phyloP scores from a whole-genome alignment of 2,113 vertebrate genomes.

The Crocuta crocuta region DNA sequence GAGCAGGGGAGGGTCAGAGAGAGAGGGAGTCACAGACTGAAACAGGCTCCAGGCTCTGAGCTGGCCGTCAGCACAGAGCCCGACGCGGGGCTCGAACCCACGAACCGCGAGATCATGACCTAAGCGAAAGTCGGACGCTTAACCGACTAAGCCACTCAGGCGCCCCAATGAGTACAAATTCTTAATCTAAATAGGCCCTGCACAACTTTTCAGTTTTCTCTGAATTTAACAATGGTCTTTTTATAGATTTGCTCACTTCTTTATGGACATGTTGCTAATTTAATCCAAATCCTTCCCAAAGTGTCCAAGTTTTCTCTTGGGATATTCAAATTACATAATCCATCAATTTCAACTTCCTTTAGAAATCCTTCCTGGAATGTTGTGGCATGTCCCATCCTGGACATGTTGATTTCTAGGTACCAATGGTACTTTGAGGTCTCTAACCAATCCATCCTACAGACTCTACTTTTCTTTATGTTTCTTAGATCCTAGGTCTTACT shows the following conservation, averaged over 20 bases:
- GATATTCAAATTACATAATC: background rate
- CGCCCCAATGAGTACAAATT: background rate
- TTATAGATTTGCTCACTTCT: background rate
- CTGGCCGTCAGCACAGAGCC: too few species aligned
- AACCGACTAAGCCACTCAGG: too few species aligned
- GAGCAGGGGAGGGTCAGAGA: too few species aligned
- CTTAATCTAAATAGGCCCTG: background rate
- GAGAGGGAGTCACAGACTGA: too few species aligned
- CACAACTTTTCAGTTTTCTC: background rate
- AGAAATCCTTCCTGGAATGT: background rate
- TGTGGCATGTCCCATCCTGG: background rate
- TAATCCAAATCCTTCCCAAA: slow-evolving; percentile 22
- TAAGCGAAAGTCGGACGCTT: too few species aligned
- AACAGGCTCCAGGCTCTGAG: too few species aligned
- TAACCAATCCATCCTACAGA: background rate
- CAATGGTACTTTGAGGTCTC: background rate
- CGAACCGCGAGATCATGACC: too few species aligned
- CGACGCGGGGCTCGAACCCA: too few species aligned
- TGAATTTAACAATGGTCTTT: background rate
- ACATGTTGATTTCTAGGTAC: background rate
- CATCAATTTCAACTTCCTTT: background rate
- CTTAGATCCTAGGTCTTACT: background rate
- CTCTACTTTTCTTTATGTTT: background rate
- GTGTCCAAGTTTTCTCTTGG: background rate
- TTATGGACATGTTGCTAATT: background rate